Conservation (phyloP, 2,797 vertebrate genomes). For the Pempheris klunzingeri region DNA sequence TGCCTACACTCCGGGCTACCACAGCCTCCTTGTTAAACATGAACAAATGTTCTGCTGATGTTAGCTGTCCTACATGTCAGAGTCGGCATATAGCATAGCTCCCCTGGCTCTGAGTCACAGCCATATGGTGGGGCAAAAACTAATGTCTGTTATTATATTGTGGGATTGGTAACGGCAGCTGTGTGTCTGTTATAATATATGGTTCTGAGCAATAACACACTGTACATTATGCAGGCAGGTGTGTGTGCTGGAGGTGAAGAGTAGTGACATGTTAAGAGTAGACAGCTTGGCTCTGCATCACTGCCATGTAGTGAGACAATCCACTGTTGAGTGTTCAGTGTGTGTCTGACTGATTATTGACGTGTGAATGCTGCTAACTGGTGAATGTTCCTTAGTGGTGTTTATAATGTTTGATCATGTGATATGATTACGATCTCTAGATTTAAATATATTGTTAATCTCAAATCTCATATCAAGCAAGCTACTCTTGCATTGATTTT, state of each 20-base stretch:
- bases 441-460: conserved; percentile 4
- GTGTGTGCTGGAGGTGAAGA: conserved; percentile 29
- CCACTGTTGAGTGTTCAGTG: conserved; percentile 1
- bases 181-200: conserved; percentile 31
- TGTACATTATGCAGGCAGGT: not conserved
- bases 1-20: conserved; percentile 1
- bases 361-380: conserved; percentile 6
- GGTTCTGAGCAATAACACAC: conserved; percentile 5
- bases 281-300: conserved; percentile 23
- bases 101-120: conserved; percentile 42
- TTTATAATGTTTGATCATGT: not conserved
- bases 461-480: not conserved
- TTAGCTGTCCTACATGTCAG: conserved; percentile 57
- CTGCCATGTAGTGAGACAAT: conserved; percentile 21
- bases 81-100: conserved; percentile 38
- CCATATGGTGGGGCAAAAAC: conserved; percentile 56
- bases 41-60: conserved; percentile 55
- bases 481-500: not conserved
- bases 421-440: not conserved
- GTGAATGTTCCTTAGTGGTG: not conserved
- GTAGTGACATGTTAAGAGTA: conserved; percentile 16
- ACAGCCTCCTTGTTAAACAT: conserved; percentile 28
- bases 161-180: conserved; percentile 28
- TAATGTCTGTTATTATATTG: conserved; percentile 53
- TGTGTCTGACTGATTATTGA: not conserved